These are phyloP conservation scores for Drosophila tripunctata DNA, from an alignment of 2,888 invertebrate species.

Conservation along the genomic window DNA sequence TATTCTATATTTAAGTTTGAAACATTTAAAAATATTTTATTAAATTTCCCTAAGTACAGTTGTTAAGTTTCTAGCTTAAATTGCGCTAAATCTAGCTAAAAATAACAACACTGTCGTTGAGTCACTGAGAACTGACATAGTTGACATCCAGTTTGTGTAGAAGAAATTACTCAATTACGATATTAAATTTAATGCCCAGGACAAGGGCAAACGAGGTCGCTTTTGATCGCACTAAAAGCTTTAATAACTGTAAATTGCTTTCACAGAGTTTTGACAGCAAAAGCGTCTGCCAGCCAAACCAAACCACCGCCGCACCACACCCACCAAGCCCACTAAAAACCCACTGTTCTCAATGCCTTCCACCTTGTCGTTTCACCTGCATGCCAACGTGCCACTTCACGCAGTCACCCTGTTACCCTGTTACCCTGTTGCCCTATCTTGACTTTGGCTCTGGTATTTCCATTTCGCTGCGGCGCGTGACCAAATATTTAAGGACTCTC, in stretches of 20 bases:
- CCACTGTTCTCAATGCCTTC: too few species aligned
- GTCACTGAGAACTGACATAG: constrained; percentile 12
- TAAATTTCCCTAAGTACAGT: too few species aligned
- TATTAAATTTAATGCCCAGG: constrained; percentile 72
- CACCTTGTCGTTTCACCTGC: constrained; percentile 29
- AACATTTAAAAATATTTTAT: too few species aligned
- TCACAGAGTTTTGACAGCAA: constrained; percentile 61
- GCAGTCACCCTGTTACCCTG: neutral
- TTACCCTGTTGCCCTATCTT: constrained; percentile 6
- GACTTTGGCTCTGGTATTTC: constrained; percentile 39
- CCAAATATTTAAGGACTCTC: constrained; percentile 76
- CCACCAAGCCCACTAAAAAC: neutral
- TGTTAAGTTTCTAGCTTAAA: too few species aligned
- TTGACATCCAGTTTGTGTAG: constrained; percentile 34
- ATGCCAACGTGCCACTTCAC: constrained; percentile 35
- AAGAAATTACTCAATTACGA: constrained; percentile 75
- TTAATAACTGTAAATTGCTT: constrained; percentile 80
- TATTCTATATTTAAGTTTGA: too few species aligned
- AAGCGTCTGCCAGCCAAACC: constrained; percentile 5
- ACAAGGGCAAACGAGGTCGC: constrained; percentile 35
- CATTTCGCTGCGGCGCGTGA: constrained; percentile 59
- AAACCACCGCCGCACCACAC: too few species aligned
- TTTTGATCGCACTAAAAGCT: constrained; percentile 80
- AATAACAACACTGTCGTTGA: neutral
- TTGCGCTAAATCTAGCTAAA: neutral